Percentiles rank a stretch among this genome's conserved stretches.
phyloP scores from a whole-genome alignment of 2,797 vertebrate species.

The Protosalanx chinensis region DNA sequence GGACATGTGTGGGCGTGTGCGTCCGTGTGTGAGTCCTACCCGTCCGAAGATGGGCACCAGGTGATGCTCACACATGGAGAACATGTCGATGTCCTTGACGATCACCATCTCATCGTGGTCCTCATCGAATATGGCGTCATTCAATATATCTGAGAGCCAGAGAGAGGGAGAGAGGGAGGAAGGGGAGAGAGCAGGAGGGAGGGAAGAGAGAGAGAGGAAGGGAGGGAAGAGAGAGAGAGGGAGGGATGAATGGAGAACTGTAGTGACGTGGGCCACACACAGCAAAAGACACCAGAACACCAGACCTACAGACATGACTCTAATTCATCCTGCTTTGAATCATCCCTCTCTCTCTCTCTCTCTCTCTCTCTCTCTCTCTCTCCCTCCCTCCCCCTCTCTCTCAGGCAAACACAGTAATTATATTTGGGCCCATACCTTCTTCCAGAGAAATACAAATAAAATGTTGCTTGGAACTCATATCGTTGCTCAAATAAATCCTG shows the following conservation, averaged over 20 bases:
- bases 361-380: conserved; percentile 10
- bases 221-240: background rate
- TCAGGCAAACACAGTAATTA: conserved; percentile 53
- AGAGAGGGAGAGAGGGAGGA: conserved; percentile 12
- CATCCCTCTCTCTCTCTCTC: background rate
- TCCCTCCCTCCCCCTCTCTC: conserved; percentile 20
- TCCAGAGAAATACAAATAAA: conserved; percentile 24
- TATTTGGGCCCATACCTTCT: conserved; percentile 36
- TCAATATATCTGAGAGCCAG: conserved; percentile 83
- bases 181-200: no score
- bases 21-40: conserved; percentile 70
- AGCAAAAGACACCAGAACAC: background rate
- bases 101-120: conserved; percentile 99
- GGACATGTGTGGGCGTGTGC: no score
- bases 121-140: conserved; percentile 97
- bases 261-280: background rate
- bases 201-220: background rate
- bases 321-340: background rate
- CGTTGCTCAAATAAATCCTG: conserved; percentile 59
- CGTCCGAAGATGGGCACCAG: conserved; percentile 94
- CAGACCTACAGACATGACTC: background rate
- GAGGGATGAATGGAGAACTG: background rate
- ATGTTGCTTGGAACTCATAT: conserved; percentile 50
- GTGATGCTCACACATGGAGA: conserved; percentile 99
- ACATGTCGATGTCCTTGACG: conserved; percentile 99